A percentile compares a stretch with the other conserved stretches of the same genome.
These are phyloP conservation scores for Cepaea hortensis DNA, from an alignment of 2,888 invertebrate genomes.

Conservation along the genomic window DNA sequence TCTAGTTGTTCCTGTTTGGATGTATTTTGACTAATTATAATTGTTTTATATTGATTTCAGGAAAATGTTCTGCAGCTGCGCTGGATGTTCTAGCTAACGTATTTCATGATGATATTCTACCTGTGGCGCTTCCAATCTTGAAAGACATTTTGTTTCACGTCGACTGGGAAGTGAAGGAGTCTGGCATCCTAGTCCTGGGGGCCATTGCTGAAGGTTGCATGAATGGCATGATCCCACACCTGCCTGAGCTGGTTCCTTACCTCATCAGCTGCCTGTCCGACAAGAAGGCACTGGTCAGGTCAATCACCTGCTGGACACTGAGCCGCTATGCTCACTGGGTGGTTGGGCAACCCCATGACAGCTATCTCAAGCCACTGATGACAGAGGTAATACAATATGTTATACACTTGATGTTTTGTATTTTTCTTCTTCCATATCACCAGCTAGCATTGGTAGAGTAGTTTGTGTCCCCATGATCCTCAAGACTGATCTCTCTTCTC, in stretches of 20 bases:
- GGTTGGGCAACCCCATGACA: constrained; percentile 95
- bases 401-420: neutral
- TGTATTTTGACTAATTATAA: neutral
- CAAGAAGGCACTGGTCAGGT: constrained; percentile 95
- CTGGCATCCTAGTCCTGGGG: constrained; percentile 93
- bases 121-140: constrained; percentile 95
- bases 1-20: neutral
- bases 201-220: constrained; percentile 92
- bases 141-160: constrained; percentile 96
- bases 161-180: constrained; percentile 97
- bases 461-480: neutral
- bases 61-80: constrained; percentile 98
- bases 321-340: constrained; percentile 99
- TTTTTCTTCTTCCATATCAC: constrained; percentile 22
- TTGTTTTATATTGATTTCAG: constrained; percentile 69
- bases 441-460: neutral
- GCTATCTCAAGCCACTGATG: constrained; percentile 95
- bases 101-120: constrained; percentile 94
- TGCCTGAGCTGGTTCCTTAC: constrained; percentile 96
- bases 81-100: constrained; percentile 97
- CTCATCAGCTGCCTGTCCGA: constrained; percentile 93
- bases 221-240: constrained; percentile 96
- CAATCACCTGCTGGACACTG: constrained; percentile 99
- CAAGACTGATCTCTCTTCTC: no score
- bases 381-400: constrained; percentile 82